Evolutionary conservation across 2,888 invertebrate species (phyloP).

Genomic region (Ceramica pisi): DNA sequence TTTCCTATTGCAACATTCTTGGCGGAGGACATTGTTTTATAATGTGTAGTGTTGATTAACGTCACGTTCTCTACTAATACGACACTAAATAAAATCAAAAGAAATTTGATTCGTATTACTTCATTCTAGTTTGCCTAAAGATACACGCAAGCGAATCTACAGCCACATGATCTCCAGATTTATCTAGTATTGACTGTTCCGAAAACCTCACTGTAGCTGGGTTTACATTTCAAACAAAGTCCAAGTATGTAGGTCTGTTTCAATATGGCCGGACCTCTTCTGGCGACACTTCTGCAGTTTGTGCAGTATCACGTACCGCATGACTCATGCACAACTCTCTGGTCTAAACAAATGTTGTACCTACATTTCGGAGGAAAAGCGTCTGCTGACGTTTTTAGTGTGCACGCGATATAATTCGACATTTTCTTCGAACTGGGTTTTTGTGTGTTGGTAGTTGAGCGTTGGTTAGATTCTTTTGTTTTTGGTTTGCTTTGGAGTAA

Average conservation of each 20-base stretch:
- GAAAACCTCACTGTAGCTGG: neutral
- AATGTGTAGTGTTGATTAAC: no score
- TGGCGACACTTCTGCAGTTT: slow-evolving; percentile 47
- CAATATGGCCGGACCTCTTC: slow-evolving; percentile 37
- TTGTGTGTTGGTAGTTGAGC: slow-evolving; percentile 1
- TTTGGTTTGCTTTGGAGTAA: no score
- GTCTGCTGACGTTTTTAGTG: slow-evolving; percentile 39
- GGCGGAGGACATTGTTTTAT: no score
- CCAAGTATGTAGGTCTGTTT: slow-evolving; percentile 13
- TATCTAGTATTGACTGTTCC: slow-evolving; percentile 11
- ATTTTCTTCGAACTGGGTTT: slow-evolving; percentile 10
- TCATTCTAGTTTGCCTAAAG: neutral
- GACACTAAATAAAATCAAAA: no score
- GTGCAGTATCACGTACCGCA: slow-evolving; percentile 45
- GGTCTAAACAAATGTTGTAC: slow-evolving; percentile 43
- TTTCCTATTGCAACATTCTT: no score
- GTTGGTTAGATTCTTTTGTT: no score
- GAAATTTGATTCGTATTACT: no score
- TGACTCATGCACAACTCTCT: slow-evolving; percentile 35
- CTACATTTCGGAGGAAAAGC: slow-evolving; percentile 22
- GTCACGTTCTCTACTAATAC: no score
- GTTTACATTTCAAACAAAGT: slow-evolving; percentile 27
- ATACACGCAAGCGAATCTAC: neutral
- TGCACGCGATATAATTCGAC: slow-evolving; percentile 24
- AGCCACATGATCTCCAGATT: neutral